A percentile compares a stretch with the other conserved stretches of the same genome.
Evolutionary conservation across 2,797 vertebrate species (phyloP).

Genomic region (Pangasius krempfi): DNA sequence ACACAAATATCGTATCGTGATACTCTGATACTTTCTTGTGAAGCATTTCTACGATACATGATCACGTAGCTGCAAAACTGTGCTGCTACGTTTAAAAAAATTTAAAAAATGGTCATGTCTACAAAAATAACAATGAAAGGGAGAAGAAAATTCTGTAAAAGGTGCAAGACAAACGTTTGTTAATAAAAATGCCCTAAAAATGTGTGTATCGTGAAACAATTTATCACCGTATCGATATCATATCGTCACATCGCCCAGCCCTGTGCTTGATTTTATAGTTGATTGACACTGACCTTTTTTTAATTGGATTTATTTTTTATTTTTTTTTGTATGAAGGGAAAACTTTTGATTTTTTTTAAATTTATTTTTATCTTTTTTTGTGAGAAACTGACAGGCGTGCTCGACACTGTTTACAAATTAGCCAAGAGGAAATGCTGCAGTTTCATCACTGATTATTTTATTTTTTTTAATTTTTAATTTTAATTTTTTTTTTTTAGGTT

Average conservation of each 20-base stretch:
- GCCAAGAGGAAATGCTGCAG: constrained; percentile 78
- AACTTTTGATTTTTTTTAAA: constrained; percentile 49
- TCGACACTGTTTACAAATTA: constrained; percentile 80
- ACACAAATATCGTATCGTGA: neutral
- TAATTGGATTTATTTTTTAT: constrained; percentile 58
- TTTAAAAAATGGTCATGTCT: too few relatives aligned
- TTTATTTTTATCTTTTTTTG: constrained; percentile 54
- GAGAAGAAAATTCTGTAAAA: neutral
- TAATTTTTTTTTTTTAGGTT: neutral
- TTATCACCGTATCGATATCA: neutral
- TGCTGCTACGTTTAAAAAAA: neutral
- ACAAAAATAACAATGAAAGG: neutral
- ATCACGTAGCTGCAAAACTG: neutral
- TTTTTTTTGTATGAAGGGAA: constrained; percentile 71
- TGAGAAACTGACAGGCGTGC: constrained; percentile 73
- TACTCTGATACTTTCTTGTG: neutral
- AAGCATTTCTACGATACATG: neutral
- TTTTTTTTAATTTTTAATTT: too few relatives aligned
- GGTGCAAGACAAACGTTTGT: too few relatives aligned
- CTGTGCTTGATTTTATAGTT: constrained; percentile 32
- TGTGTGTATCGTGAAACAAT: neutral
- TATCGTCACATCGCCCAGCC: neutral
- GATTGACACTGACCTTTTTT: constrained; percentile 69
- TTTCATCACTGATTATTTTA: constrained; percentile 61
- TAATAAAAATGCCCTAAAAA: neutral